Conservation (phyloP, 1,140 invertebrate species). For the Dryas iulia region DNA sequence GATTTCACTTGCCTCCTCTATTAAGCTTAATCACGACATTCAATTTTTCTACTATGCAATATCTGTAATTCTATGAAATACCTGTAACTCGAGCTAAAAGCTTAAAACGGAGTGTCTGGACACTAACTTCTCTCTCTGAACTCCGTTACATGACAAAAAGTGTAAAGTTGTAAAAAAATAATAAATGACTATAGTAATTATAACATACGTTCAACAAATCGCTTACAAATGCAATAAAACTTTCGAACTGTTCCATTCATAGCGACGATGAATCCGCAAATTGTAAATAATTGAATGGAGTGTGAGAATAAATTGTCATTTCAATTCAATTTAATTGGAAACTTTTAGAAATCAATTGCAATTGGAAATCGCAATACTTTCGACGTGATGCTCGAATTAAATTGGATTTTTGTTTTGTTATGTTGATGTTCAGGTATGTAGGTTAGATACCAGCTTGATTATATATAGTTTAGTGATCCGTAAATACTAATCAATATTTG, state of each 20-base stretch:
- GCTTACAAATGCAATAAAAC: conserved; percentile 26
- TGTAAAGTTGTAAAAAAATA: too few species aligned
- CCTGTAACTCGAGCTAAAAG: too few species aligned
- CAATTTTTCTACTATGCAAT: too few species aligned
- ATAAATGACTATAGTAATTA: conserved; percentile 6
- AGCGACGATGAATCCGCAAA: conserved; percentile 26
- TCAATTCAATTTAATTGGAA: conserved; percentile 37
- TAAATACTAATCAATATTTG: too few species aligned
- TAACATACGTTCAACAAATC: conserved; percentile 13
- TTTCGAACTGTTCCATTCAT: conserved; percentile 25
- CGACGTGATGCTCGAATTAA: conserved; percentile 30
- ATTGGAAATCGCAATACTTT: too few species aligned
- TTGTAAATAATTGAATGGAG: conserved; percentile 30
- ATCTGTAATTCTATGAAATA: too few species aligned
- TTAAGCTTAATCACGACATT: too few species aligned
- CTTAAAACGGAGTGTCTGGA: too few species aligned
- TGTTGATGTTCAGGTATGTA: conserved; percentile 4
- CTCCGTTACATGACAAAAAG: too few species aligned
- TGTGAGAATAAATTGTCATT: conserved; percentile 24
- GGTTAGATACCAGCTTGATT: neutral
- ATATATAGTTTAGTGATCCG: neutral
- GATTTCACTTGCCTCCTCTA: too few species aligned
- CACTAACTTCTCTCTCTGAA: too few species aligned
- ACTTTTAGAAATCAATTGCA: conserved; percentile 36
- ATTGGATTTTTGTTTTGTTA: conserved; percentile 33